A percentile compares a stretch with the other conserved stretches of the same genome.
Conservation (phyloP, 2,888 invertebrate genomes). For the Andrena haemorrhoa region DNA sequence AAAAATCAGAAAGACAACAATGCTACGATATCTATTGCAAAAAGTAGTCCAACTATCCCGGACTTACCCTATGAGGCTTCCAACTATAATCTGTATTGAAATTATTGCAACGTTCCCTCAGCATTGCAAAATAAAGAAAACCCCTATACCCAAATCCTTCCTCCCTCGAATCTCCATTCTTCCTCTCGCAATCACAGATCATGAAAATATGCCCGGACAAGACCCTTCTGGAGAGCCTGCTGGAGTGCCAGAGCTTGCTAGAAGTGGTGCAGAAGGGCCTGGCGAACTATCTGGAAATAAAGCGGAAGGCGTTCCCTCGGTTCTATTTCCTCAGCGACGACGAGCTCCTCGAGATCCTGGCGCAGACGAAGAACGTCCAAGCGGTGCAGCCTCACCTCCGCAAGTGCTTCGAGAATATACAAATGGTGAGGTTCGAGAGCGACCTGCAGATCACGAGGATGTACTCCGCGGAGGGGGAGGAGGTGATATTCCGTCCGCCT, state of each 20-base stretch:
- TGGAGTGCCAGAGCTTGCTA: conserved; percentile 89
- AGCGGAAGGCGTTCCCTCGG: conserved; percentile 90
- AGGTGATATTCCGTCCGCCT: conserved; percentile 88
- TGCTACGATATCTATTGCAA: no score
- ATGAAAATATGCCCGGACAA: conserved; percentile 88
- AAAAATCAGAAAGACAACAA: no score
- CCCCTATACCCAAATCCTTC: background rate
- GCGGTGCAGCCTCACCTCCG: conserved; percentile 93
- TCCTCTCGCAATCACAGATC: conserved; percentile 85
- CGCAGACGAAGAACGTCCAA: conserved; percentile 91
- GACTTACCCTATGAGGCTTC: no score
- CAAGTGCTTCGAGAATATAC: conserved; percentile 93
- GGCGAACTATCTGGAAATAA: conserved; percentile 92
- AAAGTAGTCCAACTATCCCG: no score
- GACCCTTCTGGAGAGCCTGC: conserved; percentile 89
- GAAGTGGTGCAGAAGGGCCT: conserved; percentile 91
- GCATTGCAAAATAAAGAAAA: no score
- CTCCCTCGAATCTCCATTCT: background rate
- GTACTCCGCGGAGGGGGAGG: conserved; percentile 92
- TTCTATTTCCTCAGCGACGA: conserved; percentile 94
- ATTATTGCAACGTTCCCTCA: no score
- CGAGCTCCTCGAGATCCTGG: conserved; percentile 92
- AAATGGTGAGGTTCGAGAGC: conserved; percentile 89
- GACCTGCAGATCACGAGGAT: conserved; percentile 90
- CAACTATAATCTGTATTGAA: no score